phyloP scores from a whole-genome alignment of 2,888 invertebrate species.

The Drosophila multiciliata region DNA sequence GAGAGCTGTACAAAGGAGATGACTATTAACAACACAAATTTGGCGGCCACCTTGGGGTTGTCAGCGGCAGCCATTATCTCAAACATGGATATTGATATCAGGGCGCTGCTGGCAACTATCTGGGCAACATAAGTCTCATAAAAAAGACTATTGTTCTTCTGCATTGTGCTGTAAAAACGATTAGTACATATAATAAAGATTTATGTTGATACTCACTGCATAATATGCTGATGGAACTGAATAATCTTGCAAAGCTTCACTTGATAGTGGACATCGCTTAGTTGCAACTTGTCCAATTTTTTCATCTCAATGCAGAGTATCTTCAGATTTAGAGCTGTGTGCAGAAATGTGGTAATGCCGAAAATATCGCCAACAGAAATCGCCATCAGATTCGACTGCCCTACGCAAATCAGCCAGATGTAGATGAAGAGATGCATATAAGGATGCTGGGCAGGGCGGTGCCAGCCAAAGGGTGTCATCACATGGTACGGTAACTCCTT shows the following conservation, averaged over 20 bases:
- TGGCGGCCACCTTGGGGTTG: constrained; percentile 70
- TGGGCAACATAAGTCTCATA: constrained; percentile 75
- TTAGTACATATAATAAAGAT: neutral
- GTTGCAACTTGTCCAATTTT: constrained; percentile 44
- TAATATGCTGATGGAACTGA: constrained; percentile 78
- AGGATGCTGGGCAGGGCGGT: constrained; percentile 44
- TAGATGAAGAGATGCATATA: constrained; percentile 49
- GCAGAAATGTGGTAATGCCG: constrained; percentile 60
- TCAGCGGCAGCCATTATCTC: constrained; percentile 69
- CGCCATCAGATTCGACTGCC: constrained; percentile 57
- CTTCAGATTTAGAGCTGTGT: constrained; percentile 75
- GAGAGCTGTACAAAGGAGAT: constrained; percentile 75
- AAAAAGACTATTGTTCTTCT: constrained; percentile 66
- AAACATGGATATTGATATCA: constrained; percentile 81
- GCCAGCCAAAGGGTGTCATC: constrained; percentile 68
- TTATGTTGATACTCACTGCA: constrained; percentile 55
- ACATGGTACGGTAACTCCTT: constrained; percentile 64
- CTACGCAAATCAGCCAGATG: constrained; percentile 55
- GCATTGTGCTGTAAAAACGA: constrained; percentile 33
- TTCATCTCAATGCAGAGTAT: constrained; percentile 71
- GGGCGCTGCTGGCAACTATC: constrained; percentile 73
- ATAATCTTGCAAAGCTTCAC: constrained; percentile 63
- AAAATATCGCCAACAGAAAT: constrained; percentile 71
- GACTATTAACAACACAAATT: constrained; percentile 75
- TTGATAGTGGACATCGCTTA: constrained; percentile 39